phyloP scores from a whole-genome alignment of 2,113 vertebrate genomes.

The Pipa parva region DNA sequence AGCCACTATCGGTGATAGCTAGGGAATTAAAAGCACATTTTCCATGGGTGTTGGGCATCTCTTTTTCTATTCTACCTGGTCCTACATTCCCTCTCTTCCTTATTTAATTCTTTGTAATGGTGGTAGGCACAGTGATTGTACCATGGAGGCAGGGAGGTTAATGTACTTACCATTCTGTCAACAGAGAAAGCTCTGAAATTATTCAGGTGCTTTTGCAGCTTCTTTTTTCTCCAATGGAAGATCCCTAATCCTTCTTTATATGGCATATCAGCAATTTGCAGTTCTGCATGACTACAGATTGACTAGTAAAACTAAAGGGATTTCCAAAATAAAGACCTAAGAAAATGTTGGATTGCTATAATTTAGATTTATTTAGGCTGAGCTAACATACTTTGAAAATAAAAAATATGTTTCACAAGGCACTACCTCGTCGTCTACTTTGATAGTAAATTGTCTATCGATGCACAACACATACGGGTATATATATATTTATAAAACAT shows the following conservation, averaged over 20 bases:
- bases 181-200: slow-evolving; percentile 51
- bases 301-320: slow-evolving; percentile 40
- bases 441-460: neutral
- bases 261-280: slow-evolving; percentile 47
- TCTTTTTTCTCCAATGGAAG: slow-evolving; percentile 52
- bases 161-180: slow-evolving; percentile 53
- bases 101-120: slow-evolving; percentile 50
- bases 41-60: slow-evolving; percentile 66
- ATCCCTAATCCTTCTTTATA: slow-evolving; percentile 48
- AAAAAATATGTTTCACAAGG: neutral
- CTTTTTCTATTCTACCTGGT: slow-evolving; percentile 50
- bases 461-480: too few relatives aligned
- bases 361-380: slow-evolving; percentile 24
- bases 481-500: too few relatives aligned
- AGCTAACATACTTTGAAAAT: neutral
- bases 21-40: slow-evolving; percentile 80
- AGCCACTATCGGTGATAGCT: slow-evolving; percentile 77
- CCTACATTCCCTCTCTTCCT: slow-evolving; percentile 53
- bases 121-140: slow-evolving; percentile 45
- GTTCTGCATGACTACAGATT: slow-evolving; percentile 44
- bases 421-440: fast-evolving
- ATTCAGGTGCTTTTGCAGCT: slow-evolving; percentile 52
- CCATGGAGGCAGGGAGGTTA: slow-evolving; percentile 44
- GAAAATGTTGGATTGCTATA: slow-evolving; percentile 34
- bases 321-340: slow-evolving; percentile 44